Base-by-base conservation (phyloP, 2,113 vertebrate species). In the Cercopithecus mona region DNA sequence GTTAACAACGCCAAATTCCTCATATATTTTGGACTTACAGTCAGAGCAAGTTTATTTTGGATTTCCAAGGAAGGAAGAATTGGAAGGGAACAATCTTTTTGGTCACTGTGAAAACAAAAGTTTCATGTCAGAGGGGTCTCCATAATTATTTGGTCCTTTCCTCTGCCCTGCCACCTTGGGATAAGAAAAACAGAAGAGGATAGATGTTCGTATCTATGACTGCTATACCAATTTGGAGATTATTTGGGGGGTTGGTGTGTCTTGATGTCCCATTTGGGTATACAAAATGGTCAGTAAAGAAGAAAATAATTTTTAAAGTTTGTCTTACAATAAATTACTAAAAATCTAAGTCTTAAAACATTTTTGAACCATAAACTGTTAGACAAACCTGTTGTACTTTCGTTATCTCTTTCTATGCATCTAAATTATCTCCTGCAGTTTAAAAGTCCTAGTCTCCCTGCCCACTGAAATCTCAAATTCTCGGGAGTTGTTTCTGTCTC, bases 11-110 rank as follows among this genome's bases (percentile, higher is more conserved):
- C 11, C 38, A 17, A 88, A 57, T 57, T 95, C 88, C 64, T 95
- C 93, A 68, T 68, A 88, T 22, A 82, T 59, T 97, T 93, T 72
- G 35, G 38, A 94, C 13, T 92, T 95, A 68, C 30, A 80, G 10
- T 80, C 66, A 81, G 16, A 88, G 32, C 30, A 94, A 80, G 8
- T 80, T 64, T 95, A 81, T 91, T 97, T 45, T 82, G 20, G 17
- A 3, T 18, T 73, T 43, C 30, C 18, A 59, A 81, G 43, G 22
- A 76, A 90, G 32, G 12, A 90, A 96, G 35, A 22, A 78, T 83
- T 88, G 48, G 87, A 90, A 93, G 76, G 2, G 7, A 94, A 83
- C 12, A 9, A 8, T 35, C 30, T 32, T 57, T 68, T 88, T 80
- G 12, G 8, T 93, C 52, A 70, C 68, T 78, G 40, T 50, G 40